Percentiles rank a stretch among this genome's conserved stretches.
Conservation (phyloP, 1,140 invertebrate genomes). For the Grapholita molesta region DNA sequence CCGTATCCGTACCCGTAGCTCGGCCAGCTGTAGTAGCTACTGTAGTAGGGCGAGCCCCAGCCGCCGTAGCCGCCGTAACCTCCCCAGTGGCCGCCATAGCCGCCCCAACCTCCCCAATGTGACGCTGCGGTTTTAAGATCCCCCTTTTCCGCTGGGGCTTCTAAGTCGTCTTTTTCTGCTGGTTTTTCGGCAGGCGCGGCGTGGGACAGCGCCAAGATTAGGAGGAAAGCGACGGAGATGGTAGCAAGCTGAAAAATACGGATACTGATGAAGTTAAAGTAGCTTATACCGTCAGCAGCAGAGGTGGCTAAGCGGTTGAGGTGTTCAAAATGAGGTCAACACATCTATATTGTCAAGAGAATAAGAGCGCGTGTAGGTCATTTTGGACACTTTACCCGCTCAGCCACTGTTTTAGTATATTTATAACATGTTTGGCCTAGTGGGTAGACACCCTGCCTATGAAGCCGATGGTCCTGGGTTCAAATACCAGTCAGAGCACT, state of each 20-base stretch:
- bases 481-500: too few relatives aligned
- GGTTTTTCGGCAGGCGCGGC: slow-evolving; percentile 53
- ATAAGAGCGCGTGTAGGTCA: too few relatives aligned
- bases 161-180: slow-evolving; percentile 32
- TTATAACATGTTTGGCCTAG: too few relatives aligned
- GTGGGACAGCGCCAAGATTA: slow-evolving; percentile 31
- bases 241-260: slow-evolving; percentile 36
- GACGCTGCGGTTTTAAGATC: slow-evolving; percentile 68
- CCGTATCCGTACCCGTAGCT: slow-evolving; percentile 54
- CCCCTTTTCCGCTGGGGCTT: slow-evolving; percentile 41
- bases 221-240: slow-evolving; percentile 32
- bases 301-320: too few relatives aligned
- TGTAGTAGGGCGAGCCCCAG: slow-evolving; percentile 50
- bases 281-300: neutral
- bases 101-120: slow-evolving; percentile 47
- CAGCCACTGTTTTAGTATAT: too few relatives aligned
- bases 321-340: neutral
- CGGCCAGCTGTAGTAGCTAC: slow-evolving; percentile 47
- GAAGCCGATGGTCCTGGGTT: too few relatives aligned
- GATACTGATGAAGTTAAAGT: neutral
- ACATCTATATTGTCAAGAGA: too few relatives aligned
- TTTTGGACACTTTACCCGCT: too few relatives aligned
- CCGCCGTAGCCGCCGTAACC: slow-evolving; percentile 41
- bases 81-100: slow-evolving; percentile 33
- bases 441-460: too few relatives aligned